Percentiles rank a stretch among this genome's conserved stretches.
phyloP scores from a whole-genome alignment of 2,888 invertebrate genomes.

The Aphidoletes aphidimyza region DNA sequence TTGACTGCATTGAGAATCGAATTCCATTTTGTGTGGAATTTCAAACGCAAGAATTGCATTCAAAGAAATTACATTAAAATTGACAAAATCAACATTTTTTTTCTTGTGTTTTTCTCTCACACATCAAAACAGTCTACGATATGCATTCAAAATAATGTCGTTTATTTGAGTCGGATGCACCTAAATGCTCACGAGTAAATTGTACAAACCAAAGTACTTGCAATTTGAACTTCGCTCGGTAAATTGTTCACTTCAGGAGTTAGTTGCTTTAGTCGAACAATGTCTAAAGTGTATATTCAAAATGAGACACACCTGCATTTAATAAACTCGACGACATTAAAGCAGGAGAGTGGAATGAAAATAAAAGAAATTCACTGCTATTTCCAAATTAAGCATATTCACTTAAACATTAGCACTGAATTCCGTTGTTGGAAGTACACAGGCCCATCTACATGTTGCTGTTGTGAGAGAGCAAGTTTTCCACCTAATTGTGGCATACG shows the following conservation, averaged over 20 bases:
- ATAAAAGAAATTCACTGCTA: slow-evolving; percentile 18
- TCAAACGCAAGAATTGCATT: neutral
- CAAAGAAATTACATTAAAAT: neutral
- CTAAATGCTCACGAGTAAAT: too few relatives aligned
- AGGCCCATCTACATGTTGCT: slow-evolving; percentile 23
- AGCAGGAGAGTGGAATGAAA: neutral
- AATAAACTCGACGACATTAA: neutral
- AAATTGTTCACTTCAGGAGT: neutral
- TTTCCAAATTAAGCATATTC: neutral
- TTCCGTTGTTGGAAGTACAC: neutral
- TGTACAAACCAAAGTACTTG: neutral
- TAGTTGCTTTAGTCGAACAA: neutral
- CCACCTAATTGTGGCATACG: slow-evolving; percentile 15
- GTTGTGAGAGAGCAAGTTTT: slow-evolving; percentile 42
- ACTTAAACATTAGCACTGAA: neutral
- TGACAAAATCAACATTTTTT: neutral
- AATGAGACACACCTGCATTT: neutral
- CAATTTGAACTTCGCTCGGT: neutral
- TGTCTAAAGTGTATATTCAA: neutral
- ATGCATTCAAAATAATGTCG: too few relatives aligned
- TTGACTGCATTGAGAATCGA: neutral
- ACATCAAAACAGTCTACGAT: too few relatives aligned
- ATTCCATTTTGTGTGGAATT: neutral
- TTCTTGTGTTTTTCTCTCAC: too few relatives aligned
- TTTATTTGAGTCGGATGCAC: too few relatives aligned